These are phyloP conservation scores for Corvus cornix DNA, from an alignment of 2,113 vertebrate species.

Conservation along the genomic window DNA sequence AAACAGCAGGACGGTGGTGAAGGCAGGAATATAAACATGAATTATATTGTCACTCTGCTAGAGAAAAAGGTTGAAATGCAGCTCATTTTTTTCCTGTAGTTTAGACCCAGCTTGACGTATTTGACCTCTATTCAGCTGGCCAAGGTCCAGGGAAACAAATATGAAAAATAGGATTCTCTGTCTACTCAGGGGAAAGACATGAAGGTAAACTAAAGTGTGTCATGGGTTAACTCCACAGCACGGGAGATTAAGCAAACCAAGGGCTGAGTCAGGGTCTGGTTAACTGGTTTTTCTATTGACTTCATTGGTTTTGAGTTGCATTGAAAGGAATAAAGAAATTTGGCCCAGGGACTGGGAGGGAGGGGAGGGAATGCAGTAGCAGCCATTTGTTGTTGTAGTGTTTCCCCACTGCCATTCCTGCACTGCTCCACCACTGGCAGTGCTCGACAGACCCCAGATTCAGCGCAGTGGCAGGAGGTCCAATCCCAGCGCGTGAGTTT, in stretches of 20 bases:
- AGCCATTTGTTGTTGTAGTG: not conserved
- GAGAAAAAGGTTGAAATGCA: conserved; percentile 30
- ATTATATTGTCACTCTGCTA: conserved; percentile 50
- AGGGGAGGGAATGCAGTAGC: not conserved
- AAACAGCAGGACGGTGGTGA: not conserved
- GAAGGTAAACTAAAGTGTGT: not conserved
- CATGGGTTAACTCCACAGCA: not conserved
- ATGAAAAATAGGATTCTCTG: not conserved
- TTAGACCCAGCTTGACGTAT: conserved; percentile 26
- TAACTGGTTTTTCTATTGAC: not conserved
- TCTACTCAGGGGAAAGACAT: not conserved
- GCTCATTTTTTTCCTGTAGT: conserved; percentile 41
- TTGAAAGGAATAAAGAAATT: not conserved
- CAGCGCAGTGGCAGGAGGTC: not conserved
- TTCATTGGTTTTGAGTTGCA: not conserved
- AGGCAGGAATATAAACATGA: conserved; percentile 57
- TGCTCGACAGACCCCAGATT: not conserved
- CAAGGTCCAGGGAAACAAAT: conserved; percentile 40
- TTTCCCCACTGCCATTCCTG: not conserved
- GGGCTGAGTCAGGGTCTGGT: not conserved
- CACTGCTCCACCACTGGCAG: fast-evolving
- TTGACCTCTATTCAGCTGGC: conserved; percentile 35
- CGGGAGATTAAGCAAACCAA: not conserved
- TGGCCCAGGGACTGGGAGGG: not conserved
- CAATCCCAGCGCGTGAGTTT: not conserved